Base-by-base conservation (phyloP, 2,113 vertebrate species). In the Grantiella picta region DNA sequence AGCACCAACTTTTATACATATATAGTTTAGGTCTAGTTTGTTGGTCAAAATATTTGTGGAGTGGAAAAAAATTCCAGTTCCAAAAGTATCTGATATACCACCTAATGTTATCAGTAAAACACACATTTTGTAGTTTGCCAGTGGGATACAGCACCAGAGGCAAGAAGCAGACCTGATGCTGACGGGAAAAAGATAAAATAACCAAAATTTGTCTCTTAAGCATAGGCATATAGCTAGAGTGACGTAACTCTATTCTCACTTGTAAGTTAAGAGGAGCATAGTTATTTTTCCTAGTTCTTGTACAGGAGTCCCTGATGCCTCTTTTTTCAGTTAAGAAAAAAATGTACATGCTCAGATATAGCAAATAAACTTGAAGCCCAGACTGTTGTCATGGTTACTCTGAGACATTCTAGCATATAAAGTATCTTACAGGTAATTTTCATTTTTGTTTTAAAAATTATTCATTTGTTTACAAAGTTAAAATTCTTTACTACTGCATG, bases 361-460 rank as follows among this genome's bases (percentile, higher is more conserved):
- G 57, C 12, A 52, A 59, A 79, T 1, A 42, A 60, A 56, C 49
- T 77, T 44, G 59, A 64, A 94, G 88, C 53, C 35, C 61, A 50
- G 64, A 42, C 56, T 92, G 96, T 96, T 95, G 95, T 79, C 90
- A 94, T 96, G 91, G 96, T 96, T 96, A 97, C 96, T 78, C 77
- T 27, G 54, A 85, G 80, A 85, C 25, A 65, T 47, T 27, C 49
- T 89, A 66, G 65, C 56, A 49, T 10, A 81, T 56, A 64, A 60
- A 92, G 59, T 71, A 52, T 47, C 56, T 85, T 29, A 40, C 5
- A 59, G 47, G 66, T 93, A 33, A 70, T 70, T 61, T 49, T 91
- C 18, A 72, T 12, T 87, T 93, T 90, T 16, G n/a, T 19, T 89
- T 71, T 76, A 68, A 84, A 96, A 94, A 90, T 49, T 80, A 90